Percentiles rank a stretch among this genome's conserved stretches.
Conservation (phyloP, 2,888 invertebrate species). For the Ichneumon xanthorius region DNA sequence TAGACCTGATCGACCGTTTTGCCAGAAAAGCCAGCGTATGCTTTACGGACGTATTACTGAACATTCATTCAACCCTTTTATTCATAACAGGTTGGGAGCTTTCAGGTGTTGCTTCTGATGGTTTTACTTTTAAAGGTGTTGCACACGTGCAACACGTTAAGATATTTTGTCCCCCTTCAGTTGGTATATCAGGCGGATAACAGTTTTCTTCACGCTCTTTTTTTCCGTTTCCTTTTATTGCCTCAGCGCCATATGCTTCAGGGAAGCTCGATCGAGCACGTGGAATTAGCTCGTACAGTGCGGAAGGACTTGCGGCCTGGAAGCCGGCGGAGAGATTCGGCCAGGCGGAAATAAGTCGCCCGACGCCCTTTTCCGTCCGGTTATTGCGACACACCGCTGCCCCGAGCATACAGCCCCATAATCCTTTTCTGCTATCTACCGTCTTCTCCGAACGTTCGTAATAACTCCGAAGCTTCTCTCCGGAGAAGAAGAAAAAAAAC, state of each 20-base stretch:
- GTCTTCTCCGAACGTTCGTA: constrained; percentile 23
- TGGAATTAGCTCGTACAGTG: constrained; percentile 41
- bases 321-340: constrained; percentile 17
- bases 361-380: constrained; percentile 54
- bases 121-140: background rate
- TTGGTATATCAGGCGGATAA: background rate
- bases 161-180: background rate
- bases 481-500: background rate
- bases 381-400: constrained; percentile 45
- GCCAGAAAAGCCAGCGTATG: too few species aligned
- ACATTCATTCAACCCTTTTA: too few species aligned
- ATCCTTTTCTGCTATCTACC: constrained; percentile 6
- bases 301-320: background rate
- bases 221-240: constrained; percentile 38
- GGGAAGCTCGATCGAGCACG: constrained; percentile 24
- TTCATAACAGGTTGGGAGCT: too few species aligned
- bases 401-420: background rate
- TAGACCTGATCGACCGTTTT: too few species aligned
- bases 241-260: constrained; percentile 44
- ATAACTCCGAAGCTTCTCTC: constrained; percentile 27
- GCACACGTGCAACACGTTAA: background rate
- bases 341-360: constrained; percentile 53
- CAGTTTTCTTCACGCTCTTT: background rate
- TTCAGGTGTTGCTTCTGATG: too few species aligned
- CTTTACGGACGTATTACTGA: too few species aligned